Conservation (phyloP, 2,797 vertebrate species). For the Bucorvus abyssinicus region DNA sequence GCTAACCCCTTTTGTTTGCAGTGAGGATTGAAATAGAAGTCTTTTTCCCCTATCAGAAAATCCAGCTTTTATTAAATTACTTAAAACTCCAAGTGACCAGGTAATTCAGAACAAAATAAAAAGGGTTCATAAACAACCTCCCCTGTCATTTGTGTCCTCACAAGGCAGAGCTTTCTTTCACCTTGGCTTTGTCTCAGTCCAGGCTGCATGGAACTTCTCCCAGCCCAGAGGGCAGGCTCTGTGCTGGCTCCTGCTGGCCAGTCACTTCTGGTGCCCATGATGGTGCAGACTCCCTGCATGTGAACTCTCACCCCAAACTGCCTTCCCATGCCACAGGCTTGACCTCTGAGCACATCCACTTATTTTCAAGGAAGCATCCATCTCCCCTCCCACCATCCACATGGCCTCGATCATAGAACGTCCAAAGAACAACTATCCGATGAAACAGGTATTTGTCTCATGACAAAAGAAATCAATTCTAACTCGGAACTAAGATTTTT, state of each 20-base stretch:
- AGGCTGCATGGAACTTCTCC: not conserved
- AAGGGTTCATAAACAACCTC: not conserved
- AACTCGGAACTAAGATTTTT: not conserved
- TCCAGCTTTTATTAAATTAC: not conserved
- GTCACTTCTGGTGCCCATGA: not conserved
- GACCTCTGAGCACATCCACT: not conserved
- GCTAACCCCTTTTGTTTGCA: not conserved
- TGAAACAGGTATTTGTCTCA: not conserved
- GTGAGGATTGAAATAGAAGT: not conserved
- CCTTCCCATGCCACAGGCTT: not conserved
- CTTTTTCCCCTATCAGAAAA: not conserved
- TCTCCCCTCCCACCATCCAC: not conserved
- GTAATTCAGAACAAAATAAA: not conserved
- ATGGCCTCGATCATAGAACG: not conserved
- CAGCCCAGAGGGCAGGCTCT: not conserved
- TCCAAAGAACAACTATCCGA: accelerated
- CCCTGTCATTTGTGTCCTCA: not conserved
- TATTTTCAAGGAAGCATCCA: not conserved
- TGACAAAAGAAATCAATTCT: not conserved
- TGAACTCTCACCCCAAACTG: not conserved
- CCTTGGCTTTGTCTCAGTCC: not conserved
- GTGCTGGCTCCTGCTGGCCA: not conserved
- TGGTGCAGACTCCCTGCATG: not conserved
- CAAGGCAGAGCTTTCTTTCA: not conserved
- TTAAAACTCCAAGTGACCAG: not conserved